Evolutionary conservation across 2,888 invertebrate species (phyloP), one percentile per base, ranked within the genome.

Genomic region (Drosophila maculinotata): DNA sequence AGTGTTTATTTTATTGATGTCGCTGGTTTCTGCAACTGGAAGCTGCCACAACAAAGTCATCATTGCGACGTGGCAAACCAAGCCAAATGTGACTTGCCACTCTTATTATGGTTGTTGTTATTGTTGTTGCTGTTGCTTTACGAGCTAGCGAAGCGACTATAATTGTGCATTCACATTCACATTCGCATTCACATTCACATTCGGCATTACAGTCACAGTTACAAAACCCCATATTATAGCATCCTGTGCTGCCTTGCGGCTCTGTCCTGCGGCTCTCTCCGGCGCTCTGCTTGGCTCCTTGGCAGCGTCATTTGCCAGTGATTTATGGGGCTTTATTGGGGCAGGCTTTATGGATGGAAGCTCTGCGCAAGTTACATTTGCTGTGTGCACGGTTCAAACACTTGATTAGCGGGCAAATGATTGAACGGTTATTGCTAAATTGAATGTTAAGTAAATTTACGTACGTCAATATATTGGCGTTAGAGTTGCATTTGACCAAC

Each of bases 1-100:
- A 80, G 76, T 78, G 80, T 86, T 88, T 84, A 80, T 84, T 84
- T 86, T 84, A 86, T 83, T 88, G 86, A 82, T 79, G 87, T 70
- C 63, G 67, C 74, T 68, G 58, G 39, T 41, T 35, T 57, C 36
- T 60, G 65, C 52, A 64, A 56, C 49, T 62, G 47, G 57, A 72
- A 53, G 68, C 49, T 51, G 51, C 69, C 64, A 56, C 62, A 66
- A 66, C 74, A 77, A 67, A 83, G 64, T 65, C 79, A 79, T 80
- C 81, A 67, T 54, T 47, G 62, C 36, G 42, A 68, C 42, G 33
- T 26, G 59, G 35, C 41, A 56, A 47, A 23, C 35, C 62, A 60
- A 52, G 51, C 15, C 69, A 69, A 63, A 57, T 74, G 76, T 62
- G 39, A 41, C 38, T 48, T 53, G 47, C 14, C 35, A 17, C 41